Evolutionary conservation across 2,888 invertebrate species (phyloP), one percentile per base, ranked within the genome.

Genomic region (Fabriciana adippe): DNA sequence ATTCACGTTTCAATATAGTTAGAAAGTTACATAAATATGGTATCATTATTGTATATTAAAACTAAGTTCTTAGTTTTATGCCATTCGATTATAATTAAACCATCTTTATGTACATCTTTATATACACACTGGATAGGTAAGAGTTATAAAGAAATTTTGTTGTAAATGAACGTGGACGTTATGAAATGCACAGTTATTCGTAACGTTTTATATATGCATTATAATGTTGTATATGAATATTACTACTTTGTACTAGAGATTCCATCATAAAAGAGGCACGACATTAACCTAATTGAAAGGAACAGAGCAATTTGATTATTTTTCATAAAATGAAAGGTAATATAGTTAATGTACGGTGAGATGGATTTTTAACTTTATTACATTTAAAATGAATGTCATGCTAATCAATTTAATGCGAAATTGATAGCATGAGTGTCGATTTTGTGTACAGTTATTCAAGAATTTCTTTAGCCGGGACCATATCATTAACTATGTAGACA

Each of bases 381-480:
- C 45, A 41, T 65, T 14, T 6, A 65, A 66, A 66, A 5, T 47
- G 54, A 60, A 54, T 66, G 18, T 60, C 54, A 66, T 54, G 54
- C 18, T 55, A 55, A 66, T 60, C 45, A 60, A 66, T 54, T 66
- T 55, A 15, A 60, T 55, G 59, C 48, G 47, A 60, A 53, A 48
- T 66, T 66, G 60, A 66, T 66, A 66, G 48, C 47, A 47, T 66
- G 48, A 54, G 59, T 60, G 47, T 55, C 59, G 51, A 64, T 35
- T 56, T 50, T 57, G 41, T 51, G 54, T 63, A 56, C 64, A 55
- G 54, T 60, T 60, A 66, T 55, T 60, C 45, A 18, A 35, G 47
- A 48, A 55, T 51, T 47, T 54, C 16, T 41, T 41, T 26, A 13
- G 26, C 11, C 15, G 53, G 16, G 14, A 45, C 53, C 47, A 54